phyloP scores from a whole-genome alignment of 2,888 invertebrate genomes.

The Tipula vernalis region DNA sequence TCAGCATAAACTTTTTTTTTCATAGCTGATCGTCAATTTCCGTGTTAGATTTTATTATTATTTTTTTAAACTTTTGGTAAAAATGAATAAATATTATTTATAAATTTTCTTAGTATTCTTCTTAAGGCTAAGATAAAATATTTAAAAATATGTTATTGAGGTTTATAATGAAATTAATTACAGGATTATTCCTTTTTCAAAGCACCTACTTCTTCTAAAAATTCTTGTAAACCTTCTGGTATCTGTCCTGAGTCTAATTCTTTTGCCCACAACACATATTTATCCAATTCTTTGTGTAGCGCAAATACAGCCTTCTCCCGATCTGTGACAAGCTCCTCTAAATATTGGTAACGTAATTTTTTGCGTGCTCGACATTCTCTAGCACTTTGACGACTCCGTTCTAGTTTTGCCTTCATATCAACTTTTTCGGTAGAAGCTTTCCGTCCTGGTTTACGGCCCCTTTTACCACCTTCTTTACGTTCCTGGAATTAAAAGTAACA shows the following conservation, averaged over 20 bases:
- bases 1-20: not conserved
- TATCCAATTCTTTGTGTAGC: slow-evolving; percentile 78
- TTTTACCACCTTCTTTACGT: slow-evolving; percentile 71
- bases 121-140: not conserved
- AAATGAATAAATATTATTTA: not conserved
- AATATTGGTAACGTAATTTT: slow-evolving; percentile 90
- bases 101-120: not conserved
- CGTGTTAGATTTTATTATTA: not conserved
- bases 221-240: slow-evolving; percentile 63
- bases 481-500: slow-evolving; percentile 21
- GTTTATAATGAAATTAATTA: not conserved
- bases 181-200: slow-evolving; percentile 49
- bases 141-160: not conserved
- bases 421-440: slow-evolving; percentile 76
- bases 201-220: slow-evolving; percentile 61
- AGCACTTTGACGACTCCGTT: slow-evolving; percentile 93
- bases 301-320: slow-evolving; percentile 84
- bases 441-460: slow-evolving; percentile 79
- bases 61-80: not conserved
- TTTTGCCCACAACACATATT: slow-evolving; percentile 70
- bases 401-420: slow-evolving; percentile 78
- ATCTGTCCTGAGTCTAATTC: slow-evolving; percentile 70
- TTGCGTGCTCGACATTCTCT: slow-evolving; percentile 94
- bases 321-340: slow-evolving; percentile 88
- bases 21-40: not conserved